Percentiles rank a stretch among this genome's conserved stretches.
These are phyloP conservation scores for Rhodophaea formosa DNA, from an alignment of 2,888 invertebrate species.

Conservation along the genomic window DNA sequence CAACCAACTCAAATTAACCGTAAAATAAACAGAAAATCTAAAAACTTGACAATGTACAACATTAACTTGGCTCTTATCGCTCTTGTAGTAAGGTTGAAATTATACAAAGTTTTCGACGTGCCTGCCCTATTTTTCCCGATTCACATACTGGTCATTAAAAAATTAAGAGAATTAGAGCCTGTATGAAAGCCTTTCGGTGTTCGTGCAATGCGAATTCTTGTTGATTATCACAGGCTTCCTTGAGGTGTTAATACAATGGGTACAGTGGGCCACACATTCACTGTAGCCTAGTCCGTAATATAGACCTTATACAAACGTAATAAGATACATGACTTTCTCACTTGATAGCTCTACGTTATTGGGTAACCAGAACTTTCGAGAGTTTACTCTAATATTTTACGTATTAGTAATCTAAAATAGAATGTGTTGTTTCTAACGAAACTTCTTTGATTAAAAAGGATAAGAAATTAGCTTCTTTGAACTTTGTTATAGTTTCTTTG, in stretches of 20 bases:
- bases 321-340: too few relatives aligned
- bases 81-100: background rate
- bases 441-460: too few relatives aligned
- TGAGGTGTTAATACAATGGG: constrained; percentile 12
- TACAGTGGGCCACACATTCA: too few relatives aligned
- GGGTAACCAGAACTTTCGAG: too few relatives aligned
- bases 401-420: too few relatives aligned
- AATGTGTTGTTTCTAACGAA: too few relatives aligned
- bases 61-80: background rate
- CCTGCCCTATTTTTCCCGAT: constrained; percentile 18
- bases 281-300: too few relatives aligned
- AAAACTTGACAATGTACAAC: background rate
- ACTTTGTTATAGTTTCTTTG: too few relatives aligned
- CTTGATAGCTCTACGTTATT: too few relatives aligned
- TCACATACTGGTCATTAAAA: constrained; percentile 41
- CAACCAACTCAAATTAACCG: background rate
- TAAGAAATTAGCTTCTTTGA: too few relatives aligned
- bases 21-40: constrained; percentile 9
- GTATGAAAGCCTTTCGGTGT: constrained; percentile 22
- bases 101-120: background rate
- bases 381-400: too few relatives aligned
- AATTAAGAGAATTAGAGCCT: constrained; percentile 38
- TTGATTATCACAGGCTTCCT: constrained; percentile 29
- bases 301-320: too few relatives aligned
- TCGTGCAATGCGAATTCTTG: constrained; percentile 28